Conservation (phyloP, 2,797 vertebrate species). For the Gallinago stenura region DNA sequence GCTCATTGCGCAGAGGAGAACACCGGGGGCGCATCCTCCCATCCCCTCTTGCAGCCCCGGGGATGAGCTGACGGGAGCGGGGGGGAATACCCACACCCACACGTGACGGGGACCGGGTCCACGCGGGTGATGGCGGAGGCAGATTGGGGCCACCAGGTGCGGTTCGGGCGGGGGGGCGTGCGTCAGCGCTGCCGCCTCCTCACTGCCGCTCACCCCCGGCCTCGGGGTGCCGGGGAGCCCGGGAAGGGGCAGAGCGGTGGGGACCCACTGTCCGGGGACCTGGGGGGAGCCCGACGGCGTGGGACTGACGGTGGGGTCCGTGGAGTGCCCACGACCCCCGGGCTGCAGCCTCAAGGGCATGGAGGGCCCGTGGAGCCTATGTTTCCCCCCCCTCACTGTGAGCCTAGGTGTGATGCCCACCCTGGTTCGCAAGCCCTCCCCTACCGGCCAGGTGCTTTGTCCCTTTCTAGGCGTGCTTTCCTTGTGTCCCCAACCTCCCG, state of each 20-base stretch:
- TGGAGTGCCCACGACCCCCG: neutral
- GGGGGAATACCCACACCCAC: neutral
- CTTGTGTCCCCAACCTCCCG: too few relatives aligned
- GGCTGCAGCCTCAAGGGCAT: neutral
- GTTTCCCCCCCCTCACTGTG: accelerated
- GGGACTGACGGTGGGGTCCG: neutral
- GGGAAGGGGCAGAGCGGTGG: neutral
- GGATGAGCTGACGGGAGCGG: too few relatives aligned
- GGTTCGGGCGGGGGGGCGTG: neutral
- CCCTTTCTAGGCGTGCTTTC: neutral
- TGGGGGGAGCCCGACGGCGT: too few relatives aligned
- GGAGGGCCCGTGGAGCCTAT: neutral
- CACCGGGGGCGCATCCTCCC: neutral
- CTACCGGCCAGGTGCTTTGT: accelerated
- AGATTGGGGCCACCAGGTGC: neutral
- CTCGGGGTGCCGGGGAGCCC: neutral
- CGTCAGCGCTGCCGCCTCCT: neutral
- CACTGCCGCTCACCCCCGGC: neutral
- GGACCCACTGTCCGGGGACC: neutral
- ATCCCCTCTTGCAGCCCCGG: too few relatives aligned
- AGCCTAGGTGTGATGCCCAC: neutral
- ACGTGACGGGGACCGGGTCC: neutral
- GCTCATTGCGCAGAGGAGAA: neutral
- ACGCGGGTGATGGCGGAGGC: neutral
- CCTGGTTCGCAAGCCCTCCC: too few relatives aligned